Base-by-base conservation (phyloP, 2,888 invertebrate genomes). In the Athalia circularis region DNA sequence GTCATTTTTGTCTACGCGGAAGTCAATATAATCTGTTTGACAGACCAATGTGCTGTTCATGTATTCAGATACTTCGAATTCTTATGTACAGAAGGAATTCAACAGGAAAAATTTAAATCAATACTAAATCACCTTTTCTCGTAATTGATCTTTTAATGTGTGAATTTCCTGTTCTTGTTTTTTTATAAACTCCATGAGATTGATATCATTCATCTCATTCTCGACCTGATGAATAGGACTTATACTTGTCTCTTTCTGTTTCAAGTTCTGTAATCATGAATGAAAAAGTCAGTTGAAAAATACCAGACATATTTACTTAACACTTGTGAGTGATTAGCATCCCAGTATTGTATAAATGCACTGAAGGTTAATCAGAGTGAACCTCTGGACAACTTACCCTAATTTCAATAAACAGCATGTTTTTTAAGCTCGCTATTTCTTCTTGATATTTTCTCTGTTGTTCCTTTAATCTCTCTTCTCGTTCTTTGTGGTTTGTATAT, bases 161-260 rank as follows among this genome's bases (percentile, higher is more conserved):
- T 88, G 83, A 84, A 93, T 92, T 90, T 93, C 92, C 68, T 87
- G 86, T 68, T 92, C 92, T 84, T 93, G 93, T 80, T 92, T 90
- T 83, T 90, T 90, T 79, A 93, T 90, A 43, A 92, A 91, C 72
- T 87, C 86, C 77, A 91, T 90, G 29, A 92, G 84, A 79, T 91
- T 88, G 67, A 90, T 88, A 83, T 91, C 91, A 84, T 89, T 87
- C 75, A 87, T 86, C 3, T 88, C 82, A 59, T 91, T 91, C 52
- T 87, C 89, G 74, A 84, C 80, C 29, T 72, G 74, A 78, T 79
- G 79, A 15, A 81, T 77, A 7, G 75, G 79, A 5, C 64, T 54
- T 43, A 65, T 65, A 9, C 77, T 82, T 2, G 82, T 84, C 7
- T 83, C 82, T 43, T 79, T 85, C 11, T 82, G 81, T 75, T 83